Conservation (phyloP, 2,113 vertebrate species). For the Thunnus maccoyii region DNA sequence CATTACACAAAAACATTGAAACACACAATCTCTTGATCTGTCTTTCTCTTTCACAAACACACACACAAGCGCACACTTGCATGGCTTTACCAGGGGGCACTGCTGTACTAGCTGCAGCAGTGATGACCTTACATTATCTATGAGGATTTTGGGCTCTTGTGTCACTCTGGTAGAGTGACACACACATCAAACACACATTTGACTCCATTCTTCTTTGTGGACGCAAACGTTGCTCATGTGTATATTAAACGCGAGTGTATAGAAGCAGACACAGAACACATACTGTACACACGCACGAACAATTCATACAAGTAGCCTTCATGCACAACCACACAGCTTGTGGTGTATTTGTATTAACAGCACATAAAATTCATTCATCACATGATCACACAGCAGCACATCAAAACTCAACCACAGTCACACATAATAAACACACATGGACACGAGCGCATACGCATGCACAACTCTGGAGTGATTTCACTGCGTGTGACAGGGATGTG, state of each 20-base stretch:
- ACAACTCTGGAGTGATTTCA: not conserved
- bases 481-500: not conserved
- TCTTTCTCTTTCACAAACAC: constrained; percentile 25
- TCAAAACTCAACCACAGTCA: not conserved
- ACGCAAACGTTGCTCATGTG: not conserved
- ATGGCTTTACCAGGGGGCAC: not conserved
- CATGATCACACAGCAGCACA: not conserved
- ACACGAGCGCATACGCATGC: not conserved
- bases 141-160: not conserved
- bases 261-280: not conserved
- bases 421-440: not conserved
- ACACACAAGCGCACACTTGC: not conserved
- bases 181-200: not conserved
- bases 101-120: not conserved
- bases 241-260: too few relatives aligned
- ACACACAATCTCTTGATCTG: constrained; percentile 24
- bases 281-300: too few relatives aligned
- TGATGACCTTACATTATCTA: constrained; percentile 18
- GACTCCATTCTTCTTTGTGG: not conserved
- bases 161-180: not conserved
- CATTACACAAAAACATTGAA: constrained; percentile 42
- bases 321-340: not conserved
- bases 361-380: not conserved
- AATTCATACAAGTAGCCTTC: not conserved
- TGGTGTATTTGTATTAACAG: not conserved